These are phyloP conservation scores for Chironomus striatipennis DNA, from an alignment of 1,140 invertebrate species.

Conservation along the genomic window DNA sequence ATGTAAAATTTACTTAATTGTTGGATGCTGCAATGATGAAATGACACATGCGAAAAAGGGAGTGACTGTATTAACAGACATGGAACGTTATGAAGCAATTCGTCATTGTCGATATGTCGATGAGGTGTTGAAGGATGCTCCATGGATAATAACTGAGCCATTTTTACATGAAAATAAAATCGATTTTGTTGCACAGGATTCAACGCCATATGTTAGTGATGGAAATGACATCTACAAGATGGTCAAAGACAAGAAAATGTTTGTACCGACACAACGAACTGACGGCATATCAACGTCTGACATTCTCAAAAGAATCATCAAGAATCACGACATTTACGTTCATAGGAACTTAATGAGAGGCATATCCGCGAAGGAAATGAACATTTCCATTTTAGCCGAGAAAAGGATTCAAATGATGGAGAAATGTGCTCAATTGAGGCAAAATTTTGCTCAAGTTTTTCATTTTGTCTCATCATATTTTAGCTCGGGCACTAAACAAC, in stretches of 20 bases:
- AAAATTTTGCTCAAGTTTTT: not conserved
- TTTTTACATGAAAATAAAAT: constrained; percentile 94
- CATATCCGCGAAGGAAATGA: constrained; percentile 96
- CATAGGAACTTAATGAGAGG: constrained; percentile 92
- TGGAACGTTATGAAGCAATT: constrained; percentile 92
- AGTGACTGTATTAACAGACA: constrained; percentile 94
- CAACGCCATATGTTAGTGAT: constrained; percentile 88
- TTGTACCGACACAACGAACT: constrained; percentile 91
- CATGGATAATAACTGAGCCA: constrained; percentile 88
- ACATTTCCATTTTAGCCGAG: constrained; percentile 95
- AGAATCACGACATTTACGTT: constrained; percentile 98
- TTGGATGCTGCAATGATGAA: constrained; percentile 90
- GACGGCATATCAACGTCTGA: constrained; percentile 97
- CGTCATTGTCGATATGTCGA: constrained; percentile 99
- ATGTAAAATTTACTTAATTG: constrained; percentile 81
- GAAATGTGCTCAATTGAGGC: not conserved
- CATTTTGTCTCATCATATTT: too few relatives aligned
- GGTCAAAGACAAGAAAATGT: constrained; percentile 92
- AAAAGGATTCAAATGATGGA: constrained; percentile 62
- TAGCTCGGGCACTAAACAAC: too few relatives aligned
- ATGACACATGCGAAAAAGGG: constrained; percentile 90
- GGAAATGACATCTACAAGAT: constrained; percentile 81
- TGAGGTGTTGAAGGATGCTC: constrained; percentile 74
- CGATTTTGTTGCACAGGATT: constrained; percentile 99
- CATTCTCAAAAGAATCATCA: constrained; percentile 96